phyloP scores from a whole-genome alignment of 2,888 invertebrate genomes.

The Celastrina argiolus region DNA sequence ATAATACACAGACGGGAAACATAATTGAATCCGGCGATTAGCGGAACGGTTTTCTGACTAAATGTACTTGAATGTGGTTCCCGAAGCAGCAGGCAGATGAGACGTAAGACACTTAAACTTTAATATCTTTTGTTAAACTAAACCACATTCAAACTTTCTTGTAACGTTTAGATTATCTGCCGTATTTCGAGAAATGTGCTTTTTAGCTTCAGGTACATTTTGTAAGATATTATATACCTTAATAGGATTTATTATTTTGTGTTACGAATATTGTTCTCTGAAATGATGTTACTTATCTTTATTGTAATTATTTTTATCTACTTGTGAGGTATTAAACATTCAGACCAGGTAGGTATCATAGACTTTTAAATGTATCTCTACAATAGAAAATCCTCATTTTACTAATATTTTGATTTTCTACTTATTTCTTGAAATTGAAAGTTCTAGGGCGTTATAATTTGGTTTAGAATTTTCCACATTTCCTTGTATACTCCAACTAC shows the following conservation, averaged over 20 bases:
- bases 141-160: constrained; percentile 10
- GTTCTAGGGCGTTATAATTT: too few species aligned
- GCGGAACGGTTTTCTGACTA: constrained; percentile 48
- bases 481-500: neutral
- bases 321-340: neutral
- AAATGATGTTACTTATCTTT: neutral
- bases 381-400: too few species aligned
- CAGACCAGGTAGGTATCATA: neutral
- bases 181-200: neutral
- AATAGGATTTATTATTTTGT: neutral
- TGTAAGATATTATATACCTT: neutral
- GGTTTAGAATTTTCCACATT: neutral
- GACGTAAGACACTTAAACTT: constrained; percentile 37
- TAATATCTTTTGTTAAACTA: neutral
- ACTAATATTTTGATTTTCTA: neutral
- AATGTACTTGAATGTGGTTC: constrained; percentile 55
- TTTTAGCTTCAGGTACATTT: neutral
- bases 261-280: neutral
- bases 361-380: too few species aligned
- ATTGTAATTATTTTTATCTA: neutral
- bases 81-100: constrained; percentile 54
- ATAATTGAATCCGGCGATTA: constrained; percentile 56
- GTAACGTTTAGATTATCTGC: neutral
- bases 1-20: constrained; percentile 49
- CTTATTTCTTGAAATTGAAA: neutral